These are phyloP conservation scores for Cylindroiulus punctatus DNA, from an alignment of 2,888 invertebrate species.

Conservation along the genomic window DNA sequence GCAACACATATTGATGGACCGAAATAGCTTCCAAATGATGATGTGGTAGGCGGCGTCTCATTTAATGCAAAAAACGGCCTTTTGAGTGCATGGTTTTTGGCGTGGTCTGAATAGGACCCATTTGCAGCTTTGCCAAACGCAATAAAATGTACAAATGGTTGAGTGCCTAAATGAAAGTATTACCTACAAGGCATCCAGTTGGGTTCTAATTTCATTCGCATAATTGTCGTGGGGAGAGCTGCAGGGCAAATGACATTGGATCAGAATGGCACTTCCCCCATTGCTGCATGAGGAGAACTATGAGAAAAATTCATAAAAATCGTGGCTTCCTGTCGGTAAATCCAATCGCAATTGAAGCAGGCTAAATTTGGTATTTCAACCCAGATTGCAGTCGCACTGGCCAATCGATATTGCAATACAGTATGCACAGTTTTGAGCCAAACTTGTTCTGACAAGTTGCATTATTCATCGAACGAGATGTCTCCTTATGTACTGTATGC, in stretches of 20 bases:
- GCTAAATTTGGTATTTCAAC: neutral
- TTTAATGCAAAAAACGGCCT: neutral
- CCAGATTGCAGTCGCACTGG: neutral
- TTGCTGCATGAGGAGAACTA: too few species aligned
- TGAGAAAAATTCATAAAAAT: neutral
- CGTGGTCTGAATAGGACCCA: conserved; percentile 27
- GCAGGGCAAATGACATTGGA: too few species aligned
- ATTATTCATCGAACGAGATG: too few species aligned
- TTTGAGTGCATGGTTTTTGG: neutral
- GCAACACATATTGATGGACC: neutral
- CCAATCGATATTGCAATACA: neutral
- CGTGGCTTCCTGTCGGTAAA: neutral
- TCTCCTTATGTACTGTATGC: too few species aligned
- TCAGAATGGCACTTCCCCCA: too few species aligned
- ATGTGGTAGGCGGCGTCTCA: conserved; percentile 21
- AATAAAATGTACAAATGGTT: neutral
- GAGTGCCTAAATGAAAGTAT: neutral
- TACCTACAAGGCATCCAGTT: neutral
- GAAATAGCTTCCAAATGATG: conserved; percentile 28
- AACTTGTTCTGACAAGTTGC: too few species aligned
- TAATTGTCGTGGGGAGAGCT: neutral
- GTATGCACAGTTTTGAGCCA: too few species aligned
- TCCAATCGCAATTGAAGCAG: neutral
- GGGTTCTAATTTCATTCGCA: neutral
- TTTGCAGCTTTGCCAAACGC: conserved; percentile 19